Percentiles rank a stretch among this genome's conserved stretches.
phyloP scores from a whole-genome alignment of 2,888 invertebrate genomes.

The Diarsia mendica region DNA sequence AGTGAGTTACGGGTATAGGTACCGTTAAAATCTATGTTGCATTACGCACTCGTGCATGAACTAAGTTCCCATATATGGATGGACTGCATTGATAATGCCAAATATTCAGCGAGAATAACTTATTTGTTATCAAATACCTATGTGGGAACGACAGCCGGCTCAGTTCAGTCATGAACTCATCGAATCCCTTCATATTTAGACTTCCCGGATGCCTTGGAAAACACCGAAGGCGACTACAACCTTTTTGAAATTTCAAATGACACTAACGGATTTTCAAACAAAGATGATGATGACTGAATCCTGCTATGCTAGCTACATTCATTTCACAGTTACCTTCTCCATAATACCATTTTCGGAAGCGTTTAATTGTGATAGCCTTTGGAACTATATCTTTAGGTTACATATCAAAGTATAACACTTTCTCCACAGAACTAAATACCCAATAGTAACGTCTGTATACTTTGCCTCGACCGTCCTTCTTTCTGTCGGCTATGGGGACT shows the following conservation, averaged over 20 bases:
- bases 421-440: slow-evolving; percentile 78
- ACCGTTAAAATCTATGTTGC: slow-evolving; percentile 6
- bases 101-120: neutral
- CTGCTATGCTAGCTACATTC: neutral
- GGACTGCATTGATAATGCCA: neutral
- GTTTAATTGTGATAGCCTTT: neutral
- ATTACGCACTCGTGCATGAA: slow-evolving; percentile 2
- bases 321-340: neutral
- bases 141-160: neutral
- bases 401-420: neutral
- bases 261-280: neutral
- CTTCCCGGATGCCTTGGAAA: neutral
- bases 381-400: neutral
- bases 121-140: neutral
- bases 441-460: slow-evolving; percentile 83
- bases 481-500: slow-evolving; percentile 88
- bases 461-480: slow-evolving; percentile 85
- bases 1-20: slow-evolving; percentile 19
- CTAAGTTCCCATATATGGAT: too few species aligned
- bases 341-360: neutral
- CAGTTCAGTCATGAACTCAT: neutral
- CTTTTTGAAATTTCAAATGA: neutral
- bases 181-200: neutral
- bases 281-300: neutral
- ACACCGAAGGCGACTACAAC: neutral